Conservation (phyloP, 2,113 vertebrate genomes). For the Callipepla californica region DNA sequence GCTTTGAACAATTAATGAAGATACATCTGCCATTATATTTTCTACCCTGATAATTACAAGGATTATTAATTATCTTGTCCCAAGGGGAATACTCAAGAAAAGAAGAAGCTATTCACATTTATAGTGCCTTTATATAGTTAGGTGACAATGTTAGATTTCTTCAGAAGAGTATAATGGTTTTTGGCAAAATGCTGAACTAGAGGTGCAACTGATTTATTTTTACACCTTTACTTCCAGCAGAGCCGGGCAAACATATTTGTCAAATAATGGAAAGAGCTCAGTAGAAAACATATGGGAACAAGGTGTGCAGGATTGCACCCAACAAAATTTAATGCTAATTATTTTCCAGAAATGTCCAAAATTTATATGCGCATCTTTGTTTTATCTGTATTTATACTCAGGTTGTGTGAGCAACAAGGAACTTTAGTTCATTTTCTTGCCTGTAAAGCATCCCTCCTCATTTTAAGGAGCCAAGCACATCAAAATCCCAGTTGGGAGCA, state of each 20-base stretch:
- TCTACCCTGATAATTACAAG: constrained; percentile 33
- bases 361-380: background rate
- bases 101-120: constrained; percentile 22
- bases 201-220: background rate
- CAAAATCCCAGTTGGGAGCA: background rate
- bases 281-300: background rate
- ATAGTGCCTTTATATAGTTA: background rate
- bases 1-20: constrained; percentile 1
- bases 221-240: background rate
- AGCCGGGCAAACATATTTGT: background rate
- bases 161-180: background rate
- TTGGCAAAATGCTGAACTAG: background rate
- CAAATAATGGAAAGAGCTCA: background rate
- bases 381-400: background rate
- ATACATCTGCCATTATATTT: constrained; percentile 25
- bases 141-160: background rate
- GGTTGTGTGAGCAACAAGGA: background rate
- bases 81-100: background rate
- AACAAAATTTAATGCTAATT: background rate
- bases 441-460: background rate
- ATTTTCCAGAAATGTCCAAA: background rate
- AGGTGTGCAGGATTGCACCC: background rate
- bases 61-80: constrained; percentile 21
- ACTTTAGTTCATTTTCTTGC: background rate
- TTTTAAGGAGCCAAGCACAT: constrained; percentile 28